phyloP scores from a whole-genome alignment of 2,113 vertebrate genomes.

The Bathybates hornii region DNA sequence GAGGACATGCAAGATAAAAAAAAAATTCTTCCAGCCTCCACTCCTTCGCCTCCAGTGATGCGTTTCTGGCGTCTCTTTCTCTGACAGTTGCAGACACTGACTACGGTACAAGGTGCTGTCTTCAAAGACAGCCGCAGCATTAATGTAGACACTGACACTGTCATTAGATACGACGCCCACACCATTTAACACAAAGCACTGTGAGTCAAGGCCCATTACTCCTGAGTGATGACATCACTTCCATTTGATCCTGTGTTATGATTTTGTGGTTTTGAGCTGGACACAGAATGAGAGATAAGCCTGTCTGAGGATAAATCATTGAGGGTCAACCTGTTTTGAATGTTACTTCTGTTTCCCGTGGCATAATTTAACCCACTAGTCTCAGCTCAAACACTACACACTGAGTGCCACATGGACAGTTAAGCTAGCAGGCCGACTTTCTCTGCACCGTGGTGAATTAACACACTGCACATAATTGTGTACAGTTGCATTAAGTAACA shows the following conservation, averaged over 20 bases:
- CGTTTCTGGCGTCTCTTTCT: background rate
- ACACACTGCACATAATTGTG: background rate
- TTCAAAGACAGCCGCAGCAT: slow-evolving; percentile 3
- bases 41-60: background rate
- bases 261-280: background rate
- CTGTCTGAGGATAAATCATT: slow-evolving; percentile 27
- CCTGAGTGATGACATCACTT: slow-evolving; percentile 44
- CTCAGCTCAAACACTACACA: slow-evolving; percentile 3
- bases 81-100: background rate
- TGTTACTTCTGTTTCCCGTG: background rate
- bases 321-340: background rate
- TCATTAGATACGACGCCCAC: slow-evolving; percentile 31
- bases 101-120: background rate
- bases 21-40: background rate
- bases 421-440: background rate
- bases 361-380: background rate
- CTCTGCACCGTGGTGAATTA: background rate
- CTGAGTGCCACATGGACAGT: background rate
- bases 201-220: slow-evolving; percentile 40
- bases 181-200: slow-evolving; percentile 40
- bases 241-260: slow-evolving; percentile 23
- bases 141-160: background rate
- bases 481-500: background rate
- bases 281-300: slow-evolving; percentile 21
- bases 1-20: background rate